These are phyloP conservation scores for Dermatophagoides farinae DNA, from an alignment of 1,140 invertebrate genomes.

Conservation along the genomic window DNA sequence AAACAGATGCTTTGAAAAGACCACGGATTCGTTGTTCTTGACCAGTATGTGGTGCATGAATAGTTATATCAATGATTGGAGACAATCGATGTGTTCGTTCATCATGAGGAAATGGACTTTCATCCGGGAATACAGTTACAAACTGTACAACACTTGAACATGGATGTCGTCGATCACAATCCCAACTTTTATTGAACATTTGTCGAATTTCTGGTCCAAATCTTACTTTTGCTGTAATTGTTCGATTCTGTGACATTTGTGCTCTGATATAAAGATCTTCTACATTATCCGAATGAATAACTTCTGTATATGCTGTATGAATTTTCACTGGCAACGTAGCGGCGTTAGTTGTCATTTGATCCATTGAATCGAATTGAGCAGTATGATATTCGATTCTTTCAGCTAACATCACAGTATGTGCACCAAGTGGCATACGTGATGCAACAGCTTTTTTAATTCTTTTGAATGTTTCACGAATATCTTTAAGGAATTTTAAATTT, in stretches of 20 bases:
- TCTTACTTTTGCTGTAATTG: not conserved
- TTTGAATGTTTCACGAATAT: slow-evolving; percentile 4
- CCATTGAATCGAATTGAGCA: too few species aligned
- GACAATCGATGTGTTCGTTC: slow-evolving; percentile 1
- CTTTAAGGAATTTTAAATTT: not conserved
- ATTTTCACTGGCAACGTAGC: not conserved
- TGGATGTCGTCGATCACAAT: not conserved
- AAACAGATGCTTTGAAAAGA: slow-evolving; percentile 12
- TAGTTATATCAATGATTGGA: slow-evolving; percentile 15
- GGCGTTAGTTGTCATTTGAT: not conserved
- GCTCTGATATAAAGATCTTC: not conserved
- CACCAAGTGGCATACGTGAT: slow-evolving; percentile 6
- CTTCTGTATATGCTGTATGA: slow-evolving; percentile 6
- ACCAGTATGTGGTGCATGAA: slow-evolving; percentile 17
- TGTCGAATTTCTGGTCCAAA: slow-evolving; percentile 1
- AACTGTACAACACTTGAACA: slow-evolving; percentile 17
- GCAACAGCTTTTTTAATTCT: slow-evolving; percentile 2
- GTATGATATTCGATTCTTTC: not conserved
- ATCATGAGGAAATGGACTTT: slow-evolving; percentile 6
- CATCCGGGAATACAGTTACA: slow-evolving; percentile 15
- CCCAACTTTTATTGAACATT: slow-evolving; percentile 2
- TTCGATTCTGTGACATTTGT: not conserved
- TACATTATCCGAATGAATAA: not conserved
- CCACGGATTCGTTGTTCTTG: slow-evolving; percentile 5
- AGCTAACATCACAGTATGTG: not conserved